phyloP scores from a whole-genome alignment of 2,797 vertebrate species.

The Tokudaia muenninki region DNA sequence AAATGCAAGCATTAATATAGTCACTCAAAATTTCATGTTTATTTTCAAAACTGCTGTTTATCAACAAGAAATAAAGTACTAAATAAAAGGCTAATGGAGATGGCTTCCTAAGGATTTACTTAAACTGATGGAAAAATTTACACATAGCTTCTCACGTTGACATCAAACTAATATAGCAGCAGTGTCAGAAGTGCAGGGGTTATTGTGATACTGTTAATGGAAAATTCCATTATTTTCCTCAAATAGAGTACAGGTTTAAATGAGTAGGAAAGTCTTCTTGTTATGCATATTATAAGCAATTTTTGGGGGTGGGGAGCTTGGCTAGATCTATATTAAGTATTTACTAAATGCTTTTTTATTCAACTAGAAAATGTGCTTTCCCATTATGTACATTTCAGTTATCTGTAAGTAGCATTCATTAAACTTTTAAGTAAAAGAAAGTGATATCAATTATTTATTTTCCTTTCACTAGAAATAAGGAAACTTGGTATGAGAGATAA shows the following conservation, averaged over 20 bases:
- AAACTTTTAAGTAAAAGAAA: background rate
- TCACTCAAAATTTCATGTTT: background rate
- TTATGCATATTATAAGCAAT: background rate
- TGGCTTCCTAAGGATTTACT: background rate
- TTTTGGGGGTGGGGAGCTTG: background rate
- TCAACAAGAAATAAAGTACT: background rate
- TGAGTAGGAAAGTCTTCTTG: slow-evolving; percentile 21
- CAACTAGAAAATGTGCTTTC: slow-evolving; percentile 2
- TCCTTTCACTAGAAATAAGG: too few species aligned
- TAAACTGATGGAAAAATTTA: background rate
- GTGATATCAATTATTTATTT: too few species aligned
- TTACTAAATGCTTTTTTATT: slow-evolving; percentile 51
- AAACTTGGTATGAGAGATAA: too few species aligned
- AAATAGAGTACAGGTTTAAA: slow-evolving; percentile 12
- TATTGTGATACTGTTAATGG: background rate
- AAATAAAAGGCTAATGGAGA: background rate
- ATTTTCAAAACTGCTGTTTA: background rate
- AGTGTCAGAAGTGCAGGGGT: background rate
- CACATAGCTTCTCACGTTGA: background rate
- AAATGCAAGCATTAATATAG: slow-evolving; percentile 1
- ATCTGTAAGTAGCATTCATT: background rate
- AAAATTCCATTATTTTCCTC: background rate
- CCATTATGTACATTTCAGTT: background rate
- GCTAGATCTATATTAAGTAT: slow-evolving; percentile 27
- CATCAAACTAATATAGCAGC: background rate